phyloP scores from a whole-genome alignment of 2,888 invertebrate genomes.

The Xestia rhomboidea region DNA sequence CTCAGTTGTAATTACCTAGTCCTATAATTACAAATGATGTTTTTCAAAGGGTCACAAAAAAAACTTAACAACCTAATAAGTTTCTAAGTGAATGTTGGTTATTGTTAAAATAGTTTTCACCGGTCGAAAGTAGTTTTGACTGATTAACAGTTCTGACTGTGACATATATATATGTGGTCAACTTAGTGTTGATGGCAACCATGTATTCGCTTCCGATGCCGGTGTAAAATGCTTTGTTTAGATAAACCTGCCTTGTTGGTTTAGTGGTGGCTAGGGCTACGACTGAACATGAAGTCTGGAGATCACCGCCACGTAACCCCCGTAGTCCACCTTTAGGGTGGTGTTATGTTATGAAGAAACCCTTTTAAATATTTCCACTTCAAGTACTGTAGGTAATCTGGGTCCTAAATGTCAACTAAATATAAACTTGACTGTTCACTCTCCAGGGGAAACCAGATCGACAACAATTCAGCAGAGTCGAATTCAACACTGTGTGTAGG shows the following conservation, averaged over 20 bases:
- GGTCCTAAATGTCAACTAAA: neutral
- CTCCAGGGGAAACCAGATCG: slow-evolving; percentile 1
- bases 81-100: too few relatives aligned
- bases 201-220: neutral
- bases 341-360: neutral
- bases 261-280: neutral
- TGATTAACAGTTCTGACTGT: too few relatives aligned
- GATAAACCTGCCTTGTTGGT: neutral
- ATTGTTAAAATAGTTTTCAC: too few relatives aligned
- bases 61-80: too few relatives aligned
- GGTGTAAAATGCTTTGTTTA: neutral
- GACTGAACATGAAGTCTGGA: too few relatives aligned
- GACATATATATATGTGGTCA: too few relatives aligned
- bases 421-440: slow-evolving; percentile 10
- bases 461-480: slow-evolving; percentile 1
- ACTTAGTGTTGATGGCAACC: neutral
- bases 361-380: neutral
- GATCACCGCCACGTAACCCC: neutral
- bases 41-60: too few relatives aligned
- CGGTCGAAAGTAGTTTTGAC: too few relatives aligned
- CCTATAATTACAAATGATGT: too few relatives aligned
- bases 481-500: slow-evolving; percentile 16
- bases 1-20: too few relatives aligned
- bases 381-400: neutral
- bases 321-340: too few relatives aligned